Evolutionary conservation across 2,888 invertebrate species (phyloP), one percentile per base, ranked within the genome.

Genomic region (Sarcophaga carnaria): DNA sequence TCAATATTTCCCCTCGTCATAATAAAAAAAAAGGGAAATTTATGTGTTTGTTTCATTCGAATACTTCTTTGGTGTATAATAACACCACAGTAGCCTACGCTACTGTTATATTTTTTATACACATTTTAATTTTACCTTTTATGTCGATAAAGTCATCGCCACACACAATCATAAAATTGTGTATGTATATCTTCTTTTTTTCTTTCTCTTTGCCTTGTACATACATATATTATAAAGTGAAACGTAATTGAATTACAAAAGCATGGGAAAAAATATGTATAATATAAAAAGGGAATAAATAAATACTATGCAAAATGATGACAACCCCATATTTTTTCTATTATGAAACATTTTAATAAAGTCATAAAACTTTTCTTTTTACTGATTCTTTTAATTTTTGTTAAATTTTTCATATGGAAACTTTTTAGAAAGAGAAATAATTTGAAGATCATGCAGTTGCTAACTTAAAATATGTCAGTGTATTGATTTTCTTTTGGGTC

Each of bases 401-500:
- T 37, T 37, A 37, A 37, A 8, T 8, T 37, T 37, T 37, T 8
- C 1, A 6, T 37, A 37, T 1, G 37, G 8, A 37, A 37, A 37
- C 8, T 37, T 37, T 37, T 37, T 37, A 37, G 2, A 37, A 10
- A 37, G 37, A 37, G 37, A 37, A 37, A 37, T 37, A 37, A 37
- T 37, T 37, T 37, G 37, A 37, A 0, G 49, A 75, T 49, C 3
- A 63, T 75, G 49, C 20, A 63, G 12, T 49, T 25, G 11, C 17
- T 25, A 64, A 25, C 10, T 54, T 45, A 45, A 20, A 54, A 27
- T 76, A 76, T 66, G 76, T 66, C 64, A 66, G 75, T 54, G 63
- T 71, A 83, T 87, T 27, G 87, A 87, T 86, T 87, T 85, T 54
- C 54, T 14, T 14, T 63, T 54, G 60, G 10, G 81, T 77, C 83